Evolutionary conservation across 2,113 vertebrate genomes (phyloP), one percentile per base, ranked within the genome.

Genomic region (Alaudala cheleensis): DNA sequence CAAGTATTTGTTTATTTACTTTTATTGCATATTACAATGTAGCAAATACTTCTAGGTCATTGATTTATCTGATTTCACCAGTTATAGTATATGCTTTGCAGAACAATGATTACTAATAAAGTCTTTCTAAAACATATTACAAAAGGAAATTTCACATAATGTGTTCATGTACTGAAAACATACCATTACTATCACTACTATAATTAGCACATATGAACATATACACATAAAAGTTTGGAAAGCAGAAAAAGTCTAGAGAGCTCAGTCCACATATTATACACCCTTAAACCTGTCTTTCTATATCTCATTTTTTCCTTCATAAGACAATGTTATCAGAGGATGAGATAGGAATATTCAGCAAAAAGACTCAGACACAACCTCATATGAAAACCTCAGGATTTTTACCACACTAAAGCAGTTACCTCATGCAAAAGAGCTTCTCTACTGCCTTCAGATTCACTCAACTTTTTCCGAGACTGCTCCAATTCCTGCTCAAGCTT

Each of bases 341-440:
- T 67, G 67, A 88, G 56, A 88, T 9, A 91, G 19, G 21, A 90
- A 65, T 37, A 53, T 49, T 74, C 83, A 74, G 20, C 17, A 77
- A 71, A 78, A 76, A 81, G 45, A 81, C 29, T 82, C 39, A 67
- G 80, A 76, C 10, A 47, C 13, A 57, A 65, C 5, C 72, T 74
- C 73, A 74, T 56, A 77, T 16, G 31, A 97, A 96, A 93, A 69
- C 31, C 66, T 62, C 3, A 42, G 11, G 11, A 91, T 81, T 94
- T 92, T 70, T 66, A 57, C 12, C 62, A 81, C 14, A 88, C 50
- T 29, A 57, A 95, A 84, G 62, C 18, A 91, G 72, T 93, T 97
- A 99, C 99, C 99, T 99, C 98, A 91, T 97, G 98, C 89, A 98
- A 94, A 74, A 99, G 98, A 57, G 97, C 93, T 93, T 98, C 98